Percentiles rank a stretch among this genome's conserved stretches.
phyloP scores from a whole-genome alignment of 2,888 invertebrate species.

The Tortricodes alternella region DNA sequence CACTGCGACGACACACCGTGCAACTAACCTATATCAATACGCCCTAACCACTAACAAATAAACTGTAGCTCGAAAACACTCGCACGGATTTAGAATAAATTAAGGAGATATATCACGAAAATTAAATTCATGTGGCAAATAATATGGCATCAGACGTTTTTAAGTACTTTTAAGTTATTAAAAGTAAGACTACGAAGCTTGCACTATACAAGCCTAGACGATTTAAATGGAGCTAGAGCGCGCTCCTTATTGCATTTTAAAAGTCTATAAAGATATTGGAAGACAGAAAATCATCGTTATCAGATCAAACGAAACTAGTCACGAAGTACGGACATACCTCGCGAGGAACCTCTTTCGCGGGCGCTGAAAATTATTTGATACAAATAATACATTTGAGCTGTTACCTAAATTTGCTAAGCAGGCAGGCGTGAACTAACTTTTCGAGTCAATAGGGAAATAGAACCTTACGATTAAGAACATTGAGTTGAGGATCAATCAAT shows the following conservation, averaged over 20 bases:
- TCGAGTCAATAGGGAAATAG: constrained; percentile 21
- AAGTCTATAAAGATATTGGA: constrained; percentile 68
- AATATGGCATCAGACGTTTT: constrained; percentile 78
- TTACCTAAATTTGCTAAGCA: constrained; percentile 6
- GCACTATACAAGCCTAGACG: constrained; percentile 37
- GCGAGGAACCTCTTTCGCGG: neutral
- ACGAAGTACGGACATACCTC: constrained; percentile 1
- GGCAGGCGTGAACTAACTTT: constrained; percentile 10
- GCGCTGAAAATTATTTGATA: constrained; percentile 2
- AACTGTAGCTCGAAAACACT: constrained; percentile 31
- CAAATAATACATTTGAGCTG: constrained; percentile 22
- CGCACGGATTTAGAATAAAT: constrained; percentile 65
- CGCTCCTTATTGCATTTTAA: constrained; percentile 47
- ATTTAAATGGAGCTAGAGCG: constrained; percentile 42
- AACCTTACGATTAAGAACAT: constrained; percentile 28
- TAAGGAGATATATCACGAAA: constrained; percentile 75
- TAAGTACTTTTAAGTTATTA: constrained; percentile 71
- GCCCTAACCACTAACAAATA: constrained; percentile 59
- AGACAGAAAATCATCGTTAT: constrained; percentile 79
- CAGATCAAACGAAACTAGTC: constrained; percentile 62
- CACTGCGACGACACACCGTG: constrained; percentile 74
- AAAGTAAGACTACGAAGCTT: constrained; percentile 48
- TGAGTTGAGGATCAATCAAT: constrained; percentile 26
- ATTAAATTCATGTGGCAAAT: constrained; percentile 79
- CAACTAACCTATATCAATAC: constrained; percentile 68